These are phyloP conservation scores for Eupithecia tripunctaria DNA, from an alignment of 2,888 invertebrate species.

Conservation along the genomic window DNA sequence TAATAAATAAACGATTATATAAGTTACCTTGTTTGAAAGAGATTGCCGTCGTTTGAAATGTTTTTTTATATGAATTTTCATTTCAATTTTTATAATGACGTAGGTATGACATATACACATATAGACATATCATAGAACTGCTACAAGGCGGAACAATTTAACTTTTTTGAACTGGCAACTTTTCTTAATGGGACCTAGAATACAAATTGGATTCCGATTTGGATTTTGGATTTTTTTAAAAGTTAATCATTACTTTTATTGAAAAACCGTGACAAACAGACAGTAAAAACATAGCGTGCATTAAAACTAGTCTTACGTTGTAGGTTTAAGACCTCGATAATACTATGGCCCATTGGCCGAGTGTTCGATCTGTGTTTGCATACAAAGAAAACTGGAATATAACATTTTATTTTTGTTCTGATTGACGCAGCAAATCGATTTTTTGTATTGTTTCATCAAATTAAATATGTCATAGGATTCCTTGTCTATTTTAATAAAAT, in stretches of 20 bases:
- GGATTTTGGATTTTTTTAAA: neutral
- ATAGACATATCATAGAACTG: neutral
- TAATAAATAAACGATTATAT: neutral
- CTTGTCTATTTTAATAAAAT: neutral
- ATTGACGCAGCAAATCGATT: no score
- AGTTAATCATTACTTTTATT: neutral
- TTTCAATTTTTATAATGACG: neutral
- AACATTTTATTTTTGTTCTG: no score
- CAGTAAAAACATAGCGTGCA: slow-evolving; percentile 23
- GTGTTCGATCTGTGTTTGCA: slow-evolving; percentile 37
- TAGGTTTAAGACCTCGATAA: slow-evolving; percentile 14
- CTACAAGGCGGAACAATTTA: neutral
- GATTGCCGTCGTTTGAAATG: neutral
- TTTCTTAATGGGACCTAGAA: neutral
- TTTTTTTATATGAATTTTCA: neutral
- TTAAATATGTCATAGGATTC: neutral
- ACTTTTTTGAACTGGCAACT: neutral
- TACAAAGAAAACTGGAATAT: neutral
- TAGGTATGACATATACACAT: no score
- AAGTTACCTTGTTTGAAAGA: neutral
- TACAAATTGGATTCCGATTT: neutral
- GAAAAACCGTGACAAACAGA: slow-evolving; percentile 1
- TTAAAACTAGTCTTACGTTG: slow-evolving; percentile 26
- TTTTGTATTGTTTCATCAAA: neutral
- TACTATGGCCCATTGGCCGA: slow-evolving; percentile 36